phyloP scores from a whole-genome alignment of 2,113 vertebrate species.

The Myrmecobius fasciatus region DNA sequence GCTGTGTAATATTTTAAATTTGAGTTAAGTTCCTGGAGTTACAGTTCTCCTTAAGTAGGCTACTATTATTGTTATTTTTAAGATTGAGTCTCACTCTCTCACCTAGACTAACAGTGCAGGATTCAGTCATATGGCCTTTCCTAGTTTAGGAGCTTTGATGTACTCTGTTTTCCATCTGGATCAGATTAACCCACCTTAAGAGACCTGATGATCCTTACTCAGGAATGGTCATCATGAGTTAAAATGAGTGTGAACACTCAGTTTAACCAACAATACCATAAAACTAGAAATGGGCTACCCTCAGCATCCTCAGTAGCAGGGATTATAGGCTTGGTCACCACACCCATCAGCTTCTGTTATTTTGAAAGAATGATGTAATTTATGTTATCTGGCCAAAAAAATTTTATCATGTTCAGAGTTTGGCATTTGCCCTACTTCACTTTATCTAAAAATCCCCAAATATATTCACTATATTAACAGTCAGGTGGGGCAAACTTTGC shows the following conservation, averaged over 20 bases:
- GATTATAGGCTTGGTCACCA: background rate
- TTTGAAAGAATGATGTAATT: slow-evolving; percentile 10
- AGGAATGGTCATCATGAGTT: background rate
- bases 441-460: slow-evolving; percentile 29
- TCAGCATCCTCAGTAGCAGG: background rate
- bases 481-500: background rate
- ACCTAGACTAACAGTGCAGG: background rate
- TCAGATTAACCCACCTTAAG: background rate
- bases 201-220: background rate
- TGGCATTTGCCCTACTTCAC: background rate
- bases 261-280: background rate
- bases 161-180: background rate
- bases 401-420: background rate
- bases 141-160: background rate
- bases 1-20: background rate
- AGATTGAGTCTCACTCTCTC: background rate
- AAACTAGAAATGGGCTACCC: background rate
- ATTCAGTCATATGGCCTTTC: background rate
- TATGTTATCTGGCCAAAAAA: slow-evolving; percentile 18
- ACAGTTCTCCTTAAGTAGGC: background rate
- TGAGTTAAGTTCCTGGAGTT: background rate
- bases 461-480: background rate
- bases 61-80: background rate
- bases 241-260: background rate
- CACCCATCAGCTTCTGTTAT: slow-evolving; percentile 11